A percentile compares a stretch with the other conserved stretches of the same genome.
phyloP scores from a whole-genome alignment of 37 sponge, comb jelly and placozoan genomes.

The Sycon ciliatum region DNA sequence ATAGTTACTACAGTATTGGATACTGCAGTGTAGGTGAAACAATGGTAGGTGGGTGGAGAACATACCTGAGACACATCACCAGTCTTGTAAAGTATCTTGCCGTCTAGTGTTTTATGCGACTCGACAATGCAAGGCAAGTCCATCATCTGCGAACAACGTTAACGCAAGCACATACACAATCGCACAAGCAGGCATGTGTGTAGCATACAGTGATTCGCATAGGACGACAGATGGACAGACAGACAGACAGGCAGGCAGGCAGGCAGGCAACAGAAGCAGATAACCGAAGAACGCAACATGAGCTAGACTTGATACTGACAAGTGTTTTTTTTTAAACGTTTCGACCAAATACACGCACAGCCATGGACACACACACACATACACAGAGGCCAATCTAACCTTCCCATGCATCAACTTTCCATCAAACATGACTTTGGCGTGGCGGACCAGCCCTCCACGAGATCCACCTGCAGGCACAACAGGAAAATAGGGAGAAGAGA shows the following conservation, averaged over 20 bases:
- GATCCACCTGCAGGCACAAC: conserved; percentile 22
- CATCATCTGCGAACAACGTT: conserved; percentile 38
- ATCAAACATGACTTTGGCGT: conserved; percentile 50
- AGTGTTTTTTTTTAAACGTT: no score
- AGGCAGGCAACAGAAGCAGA: no score
- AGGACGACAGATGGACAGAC: no score
- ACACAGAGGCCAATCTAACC: conserved; percentile 14
- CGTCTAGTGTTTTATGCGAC: conserved; percentile 87
- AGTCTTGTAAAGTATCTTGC: conserved; percentile 81
- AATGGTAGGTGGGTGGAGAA: background rate
- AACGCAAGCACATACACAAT: background rate
- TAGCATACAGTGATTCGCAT: no score
- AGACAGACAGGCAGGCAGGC: no score
- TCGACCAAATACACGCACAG: background rate
- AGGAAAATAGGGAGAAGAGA: no score
- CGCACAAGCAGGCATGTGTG: no score
- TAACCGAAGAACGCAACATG: no score
- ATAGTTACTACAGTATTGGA: background rate
- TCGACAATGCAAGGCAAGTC: conserved; percentile 84
- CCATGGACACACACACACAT: conserved; percentile 10
- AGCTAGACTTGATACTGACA: no score
- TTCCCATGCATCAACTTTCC: conserved; percentile 48
- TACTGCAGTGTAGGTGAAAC: background rate
- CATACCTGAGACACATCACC: conserved; percentile 86
- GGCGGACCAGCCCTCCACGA: conserved; percentile 34